Conservation (phyloP, 2,888 invertebrate species). For the Galerucella pusilla region DNA sequence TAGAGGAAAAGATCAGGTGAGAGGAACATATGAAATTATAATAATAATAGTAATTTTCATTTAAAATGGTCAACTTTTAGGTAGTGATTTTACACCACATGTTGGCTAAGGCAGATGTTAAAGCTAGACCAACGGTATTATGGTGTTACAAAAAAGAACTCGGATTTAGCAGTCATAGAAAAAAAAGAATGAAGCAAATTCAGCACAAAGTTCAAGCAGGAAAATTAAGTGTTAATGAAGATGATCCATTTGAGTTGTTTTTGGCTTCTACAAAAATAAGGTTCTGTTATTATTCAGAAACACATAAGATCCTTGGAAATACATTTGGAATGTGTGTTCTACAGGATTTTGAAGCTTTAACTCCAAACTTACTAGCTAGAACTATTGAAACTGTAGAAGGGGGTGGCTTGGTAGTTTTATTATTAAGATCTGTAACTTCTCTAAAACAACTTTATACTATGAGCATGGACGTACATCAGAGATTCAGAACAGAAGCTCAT, state of each 20-base stretch:
- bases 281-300: constrained; percentile 97
- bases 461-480: constrained; percentile 98
- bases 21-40: constrained; percentile 25
- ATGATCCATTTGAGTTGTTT: constrained; percentile 96
- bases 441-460: constrained; percentile 95
- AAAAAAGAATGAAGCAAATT: constrained; percentile 88
- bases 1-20: constrained; percentile 94
- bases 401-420: constrained; percentile 79
- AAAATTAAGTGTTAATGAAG: constrained; percentile 89
- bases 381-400: constrained; percentile 99
- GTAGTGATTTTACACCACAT: constrained; percentile 98
- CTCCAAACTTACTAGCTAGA: constrained; percentile 95
- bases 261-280: constrained; percentile 96
- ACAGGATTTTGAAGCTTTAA: constrained; percentile 91
- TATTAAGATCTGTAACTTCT: constrained; percentile 87
- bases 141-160: constrained; percentile 97
- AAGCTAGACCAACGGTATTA: constrained; percentile 91
- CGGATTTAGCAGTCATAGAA: constrained; percentile 79
- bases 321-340: constrained; percentile 89
- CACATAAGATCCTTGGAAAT: constrained; percentile 96
- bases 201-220: constrained; percentile 89
- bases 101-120: constrained; percentile 92
- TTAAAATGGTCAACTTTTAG: constrained; percentile 64
- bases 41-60: constrained; percentile 9
- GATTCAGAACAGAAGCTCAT: constrained; percentile 95